phyloP scores from a whole-genome alignment of 2,113 vertebrate genomes.

The Gymnobelideus leadbeateri region DNA sequence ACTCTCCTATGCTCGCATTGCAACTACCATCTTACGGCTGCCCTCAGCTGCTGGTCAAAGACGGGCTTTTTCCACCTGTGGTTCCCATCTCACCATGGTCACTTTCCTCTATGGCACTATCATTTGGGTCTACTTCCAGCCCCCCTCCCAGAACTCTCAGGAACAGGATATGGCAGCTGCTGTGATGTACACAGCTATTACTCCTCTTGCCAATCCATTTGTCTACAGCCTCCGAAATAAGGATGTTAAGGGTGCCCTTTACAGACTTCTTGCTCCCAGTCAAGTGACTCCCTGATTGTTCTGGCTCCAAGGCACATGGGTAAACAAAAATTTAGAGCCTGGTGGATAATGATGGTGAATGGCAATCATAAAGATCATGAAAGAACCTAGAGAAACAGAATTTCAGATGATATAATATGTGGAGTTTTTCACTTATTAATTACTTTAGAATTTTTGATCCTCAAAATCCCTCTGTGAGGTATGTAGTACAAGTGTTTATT shows the following conservation, averaged over 20 bases:
- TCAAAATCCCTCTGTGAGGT: not conserved
- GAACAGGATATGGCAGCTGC: conserved; percentile 67
- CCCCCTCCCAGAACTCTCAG: conserved; percentile 58
- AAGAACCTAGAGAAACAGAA: not conserved
- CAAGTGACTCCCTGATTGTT: conserved; percentile 18
- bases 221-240: conserved; percentile 70
- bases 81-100: conserved; percentile 76
- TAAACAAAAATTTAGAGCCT: not conserved
- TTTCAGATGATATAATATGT: not conserved
- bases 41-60: conserved; percentile 60
- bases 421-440: not conserved
- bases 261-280: not conserved
- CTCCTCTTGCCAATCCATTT: conserved; percentile 65
- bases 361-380: not conserved
- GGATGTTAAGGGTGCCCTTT: conserved; percentile 59
- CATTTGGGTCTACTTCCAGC: conserved; percentile 69
- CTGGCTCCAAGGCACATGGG: not conserved
- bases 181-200: conserved; percentile 59
- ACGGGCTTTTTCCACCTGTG: conserved; percentile 69
- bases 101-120: conserved; percentile 74
- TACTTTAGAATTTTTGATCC: not conserved
- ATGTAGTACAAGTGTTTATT: not conserved
- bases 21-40: conserved; percentile 53
- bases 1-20: conserved; percentile 66
- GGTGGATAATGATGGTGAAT: not conserved